Percentiles rank a stretch among this genome's conserved stretches.
Evolutionary conservation across 2,113 vertebrate species (phyloP).

Genomic region (Odocoileus virginianus): DNA sequence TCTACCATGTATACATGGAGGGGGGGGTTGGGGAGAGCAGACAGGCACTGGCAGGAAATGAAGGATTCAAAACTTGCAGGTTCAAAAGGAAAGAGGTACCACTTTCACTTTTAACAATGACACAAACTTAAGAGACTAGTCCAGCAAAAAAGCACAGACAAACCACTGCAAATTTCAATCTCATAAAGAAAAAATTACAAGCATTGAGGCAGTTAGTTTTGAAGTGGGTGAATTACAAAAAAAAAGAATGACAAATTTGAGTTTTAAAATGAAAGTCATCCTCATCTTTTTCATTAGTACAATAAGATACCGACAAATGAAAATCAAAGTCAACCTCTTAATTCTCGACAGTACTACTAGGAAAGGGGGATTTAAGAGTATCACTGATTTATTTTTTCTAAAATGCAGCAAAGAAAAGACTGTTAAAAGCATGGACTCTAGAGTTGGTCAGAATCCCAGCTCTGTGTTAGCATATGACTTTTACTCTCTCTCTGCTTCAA

Average conservation of each 20-base stretch:
- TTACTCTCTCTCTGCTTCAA: not conserved
- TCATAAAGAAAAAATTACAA: not conserved
- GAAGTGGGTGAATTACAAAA: not conserved
- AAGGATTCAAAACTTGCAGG: not conserved
- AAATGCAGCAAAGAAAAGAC: not conserved
- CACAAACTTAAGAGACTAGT: not conserved
- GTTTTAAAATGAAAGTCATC: slow-evolving; percentile 30
- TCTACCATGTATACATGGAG: not conserved
- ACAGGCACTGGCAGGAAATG: not conserved
- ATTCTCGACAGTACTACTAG: slow-evolving; percentile 3
- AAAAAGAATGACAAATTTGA: not conserved
- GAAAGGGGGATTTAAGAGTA: not conserved
- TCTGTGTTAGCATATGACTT: not conserved
- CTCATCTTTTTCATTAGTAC: slow-evolving; percentile 13
- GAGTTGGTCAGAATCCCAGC: not conserved
- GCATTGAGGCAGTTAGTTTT: not conserved
- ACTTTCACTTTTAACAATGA: not conserved
- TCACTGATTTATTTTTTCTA: not conserved
- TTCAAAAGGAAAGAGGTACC: not conserved
- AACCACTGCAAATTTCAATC: not conserved
- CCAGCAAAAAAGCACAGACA: not conserved
- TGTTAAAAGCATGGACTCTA: not conserved
- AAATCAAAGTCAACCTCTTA: slow-evolving; percentile 20
- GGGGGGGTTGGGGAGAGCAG: too few relatives aligned
- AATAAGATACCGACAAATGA: not conserved